These are phyloP conservation scores for Xenops minutus DNA, from an alignment of 2,797 vertebrate genomes.

Conservation along the genomic window DNA sequence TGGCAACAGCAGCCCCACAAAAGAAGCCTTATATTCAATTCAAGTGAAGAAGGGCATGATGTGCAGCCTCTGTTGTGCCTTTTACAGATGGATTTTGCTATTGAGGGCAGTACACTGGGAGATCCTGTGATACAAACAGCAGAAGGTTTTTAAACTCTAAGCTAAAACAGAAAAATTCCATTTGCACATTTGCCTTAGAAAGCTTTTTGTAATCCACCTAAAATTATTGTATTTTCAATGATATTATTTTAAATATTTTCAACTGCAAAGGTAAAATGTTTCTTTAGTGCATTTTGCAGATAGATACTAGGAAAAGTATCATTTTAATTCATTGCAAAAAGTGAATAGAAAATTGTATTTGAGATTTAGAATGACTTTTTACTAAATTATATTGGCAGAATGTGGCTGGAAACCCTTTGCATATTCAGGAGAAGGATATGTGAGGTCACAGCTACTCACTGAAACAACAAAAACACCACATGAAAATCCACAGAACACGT, in stretches of 20 bases:
- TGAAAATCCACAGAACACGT: conserved; percentile 24
- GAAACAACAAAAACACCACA: conserved; percentile 32
- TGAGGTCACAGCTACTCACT: conserved; percentile 21
- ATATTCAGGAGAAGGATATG: background rate
- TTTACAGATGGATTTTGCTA: background rate
- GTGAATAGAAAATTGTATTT: background rate
- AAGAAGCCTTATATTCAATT: background rate
- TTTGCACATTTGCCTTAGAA: background rate
- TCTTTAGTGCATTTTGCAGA: background rate
- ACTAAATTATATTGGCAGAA: conserved; percentile 22
- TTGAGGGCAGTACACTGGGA: background rate
- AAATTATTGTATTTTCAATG: background rate
- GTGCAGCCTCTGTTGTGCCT: background rate
- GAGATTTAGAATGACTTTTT: background rate
- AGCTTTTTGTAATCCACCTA: background rate
- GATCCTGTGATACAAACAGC: background rate
- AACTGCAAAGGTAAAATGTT: background rate
- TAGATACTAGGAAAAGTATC: background rate
- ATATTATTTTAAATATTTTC: background rate
- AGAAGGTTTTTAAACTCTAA: conserved; percentile 5
- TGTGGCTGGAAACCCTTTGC: background rate
- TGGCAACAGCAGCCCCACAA: background rate
- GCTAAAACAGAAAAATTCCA: background rate
- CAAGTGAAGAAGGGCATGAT: background rate
- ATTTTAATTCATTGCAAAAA: conserved; percentile 29